Conservation (phyloP, 2,113 vertebrate species). For the Taxidea taxus region DNA sequence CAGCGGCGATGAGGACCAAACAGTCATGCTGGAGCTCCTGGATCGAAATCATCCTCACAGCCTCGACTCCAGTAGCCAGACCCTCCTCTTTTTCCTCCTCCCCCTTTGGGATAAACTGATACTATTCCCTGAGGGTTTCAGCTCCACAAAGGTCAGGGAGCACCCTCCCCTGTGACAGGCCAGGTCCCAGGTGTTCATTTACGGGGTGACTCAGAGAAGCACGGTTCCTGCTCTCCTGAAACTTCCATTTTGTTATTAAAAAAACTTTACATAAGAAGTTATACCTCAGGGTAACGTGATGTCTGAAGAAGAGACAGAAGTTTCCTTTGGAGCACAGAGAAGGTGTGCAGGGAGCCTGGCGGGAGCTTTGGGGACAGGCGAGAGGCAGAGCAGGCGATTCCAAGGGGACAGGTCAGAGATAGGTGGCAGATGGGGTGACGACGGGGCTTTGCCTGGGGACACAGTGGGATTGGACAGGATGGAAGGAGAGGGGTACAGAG, state of each 20-base stretch:
- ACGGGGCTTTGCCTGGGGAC: background rate
- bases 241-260: background rate
- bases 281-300: background rate
- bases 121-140: background rate
- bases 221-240: background rate
- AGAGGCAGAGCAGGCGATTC: background rate
- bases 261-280: background rate
- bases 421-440: background rate
- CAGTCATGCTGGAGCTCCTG: background rate
- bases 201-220: background rate
- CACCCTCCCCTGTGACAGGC: background rate
- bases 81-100: background rate
- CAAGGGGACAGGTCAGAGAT: too few species aligned
- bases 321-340: background rate
- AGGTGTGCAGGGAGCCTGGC: background rate
- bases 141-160: background rate
- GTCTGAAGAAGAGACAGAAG: background rate
- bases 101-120: background rate
- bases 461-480: background rate
- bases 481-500: background rate
- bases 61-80: background rate
- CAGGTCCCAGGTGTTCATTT: background rate
- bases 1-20: background rate
- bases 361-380: too few species aligned
- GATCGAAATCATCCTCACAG: background rate